Percentiles rank a stretch among this genome's conserved stretches.
Conservation (phyloP, 2,113 vertebrate species). For the Athene cunicularia region DNA sequence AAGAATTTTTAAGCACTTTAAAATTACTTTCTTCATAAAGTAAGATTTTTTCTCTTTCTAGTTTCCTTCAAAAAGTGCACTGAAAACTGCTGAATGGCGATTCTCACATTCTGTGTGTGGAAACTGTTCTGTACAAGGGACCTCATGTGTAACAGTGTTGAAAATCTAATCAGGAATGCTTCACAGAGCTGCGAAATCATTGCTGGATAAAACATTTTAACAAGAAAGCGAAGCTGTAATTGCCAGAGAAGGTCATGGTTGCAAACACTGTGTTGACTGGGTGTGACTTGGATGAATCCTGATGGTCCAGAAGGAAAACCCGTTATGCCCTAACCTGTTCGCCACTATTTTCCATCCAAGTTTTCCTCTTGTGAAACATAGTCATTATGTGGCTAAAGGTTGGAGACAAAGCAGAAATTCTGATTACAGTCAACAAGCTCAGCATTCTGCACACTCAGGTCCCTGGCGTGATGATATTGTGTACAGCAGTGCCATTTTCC, state of each 20-base stretch:
- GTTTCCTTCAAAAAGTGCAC: not conserved
- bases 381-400: not conserved
- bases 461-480: not conserved
- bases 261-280: not conserved
- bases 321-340: not conserved
- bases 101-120: not conserved
- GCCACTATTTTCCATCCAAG: not conserved
- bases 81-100: not conserved
- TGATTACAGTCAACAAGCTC: not conserved
- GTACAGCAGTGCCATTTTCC: not conserved
- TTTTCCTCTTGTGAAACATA: not conserved
- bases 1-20: not conserved
- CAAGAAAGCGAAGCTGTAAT: slow-evolving; percentile 34
- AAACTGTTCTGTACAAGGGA: not conserved
- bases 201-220: slow-evolving; percentile 57
- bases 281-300: not conserved
- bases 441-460: slow-evolving; percentile 7
- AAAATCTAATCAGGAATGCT: slow-evolving; percentile 64
- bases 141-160: slow-evolving; percentile 46
- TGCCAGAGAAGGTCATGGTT: slow-evolving; percentile 43
- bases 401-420: slow-evolving; percentile 16
- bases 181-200: slow-evolving; percentile 38
- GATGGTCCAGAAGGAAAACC: not conserved
- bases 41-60: not conserved
- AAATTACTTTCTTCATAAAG: not conserved